Evolutionary conservation across 2,113 vertebrate genomes (phyloP), one percentile per base, ranked within the genome.

Genomic region (Ascaphus truei): DNA sequence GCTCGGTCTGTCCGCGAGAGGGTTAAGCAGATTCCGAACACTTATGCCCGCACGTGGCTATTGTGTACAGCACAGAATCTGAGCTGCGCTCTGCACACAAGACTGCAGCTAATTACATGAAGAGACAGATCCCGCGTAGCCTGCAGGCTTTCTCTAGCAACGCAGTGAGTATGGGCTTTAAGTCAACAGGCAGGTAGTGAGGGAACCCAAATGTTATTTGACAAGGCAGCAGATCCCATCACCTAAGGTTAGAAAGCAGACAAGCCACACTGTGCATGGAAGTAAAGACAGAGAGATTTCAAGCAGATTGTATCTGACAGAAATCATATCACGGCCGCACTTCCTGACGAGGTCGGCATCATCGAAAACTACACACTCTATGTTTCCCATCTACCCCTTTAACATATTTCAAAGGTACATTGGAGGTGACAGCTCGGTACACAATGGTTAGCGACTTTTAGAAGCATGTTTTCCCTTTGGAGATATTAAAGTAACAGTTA

Each of bases 291-390:
- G 85, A 89, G 89, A 89, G 90, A 88, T 90, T 88, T 92, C 87
- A 81, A 92, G 89, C 93, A 97, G 94, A 97, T 94, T 88, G 92
- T 88, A 92, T 88, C 90, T 95, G 95, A 97, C 95, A 97, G 89
- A 94, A 92, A 92, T 91, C 92, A 94, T 93, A 93, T 92, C 90
- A 74, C 88, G 81, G 86, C 81, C 73, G 0, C 78, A 82, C 84
- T 90, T 90, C 82, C 83, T 88, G 88, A 89, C 87, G 77, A 85
- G 88, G 88, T 83, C 88, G 43, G 83, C 47, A 76, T 81, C 72
- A 92, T 88, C 88, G 92, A 89, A 89, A n/a, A 89, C 83, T 90
- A 87, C 88, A 87, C 88, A 90, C 90, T 94, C 91, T 93, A 92
- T 95, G 91, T 87, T 95, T 90, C 82, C 92, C 77, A 89, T 85